Evolutionary conservation across 2,113 vertebrate species (phyloP).

Genomic region (Poicephalus gulielmi): DNA sequence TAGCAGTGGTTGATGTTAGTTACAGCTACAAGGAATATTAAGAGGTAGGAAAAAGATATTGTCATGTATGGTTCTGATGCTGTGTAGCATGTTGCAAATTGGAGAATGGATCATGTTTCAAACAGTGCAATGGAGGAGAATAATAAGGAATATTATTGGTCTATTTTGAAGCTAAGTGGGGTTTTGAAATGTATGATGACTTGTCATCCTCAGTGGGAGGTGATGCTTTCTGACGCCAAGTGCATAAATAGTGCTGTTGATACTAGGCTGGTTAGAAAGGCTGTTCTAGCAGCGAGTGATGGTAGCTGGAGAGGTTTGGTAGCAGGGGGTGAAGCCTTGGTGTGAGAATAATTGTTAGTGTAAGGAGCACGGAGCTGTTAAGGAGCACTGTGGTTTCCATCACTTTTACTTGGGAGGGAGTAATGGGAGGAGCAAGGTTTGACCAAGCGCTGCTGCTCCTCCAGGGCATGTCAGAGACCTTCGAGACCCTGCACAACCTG

Average conservation of each 20-base stretch:
- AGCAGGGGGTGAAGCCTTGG: not conserved
- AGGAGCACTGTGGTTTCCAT: not conserved
- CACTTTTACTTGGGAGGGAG: not conserved
- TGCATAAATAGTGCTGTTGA: not conserved
- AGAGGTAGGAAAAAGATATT: not conserved
- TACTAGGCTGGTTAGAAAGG: not conserved
- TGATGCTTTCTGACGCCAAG: not conserved
- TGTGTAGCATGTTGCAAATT: not conserved
- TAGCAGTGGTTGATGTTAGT: not conserved
- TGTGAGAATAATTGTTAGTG: not conserved
- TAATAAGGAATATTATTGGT: not conserved
- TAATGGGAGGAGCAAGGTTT: fast-evolving
- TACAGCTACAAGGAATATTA: not conserved
- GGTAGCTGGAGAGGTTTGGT: not conserved
- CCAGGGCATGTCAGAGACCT: slow-evolving; percentile 97
- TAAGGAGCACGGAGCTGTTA: not conserved
- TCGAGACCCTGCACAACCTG: slow-evolving; percentile 93
- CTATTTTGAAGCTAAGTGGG: not conserved
- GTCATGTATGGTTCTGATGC: not conserved
- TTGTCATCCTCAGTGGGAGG: not conserved
- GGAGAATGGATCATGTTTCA: not conserved
- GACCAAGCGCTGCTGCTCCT: not conserved
- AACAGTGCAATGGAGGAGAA: not conserved
- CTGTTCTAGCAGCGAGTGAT: not conserved
- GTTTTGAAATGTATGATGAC: not conserved